phyloP scores from a whole-genome alignment of 1,140 invertebrate genomes.

The Tetragnatha versicolor region DNA sequence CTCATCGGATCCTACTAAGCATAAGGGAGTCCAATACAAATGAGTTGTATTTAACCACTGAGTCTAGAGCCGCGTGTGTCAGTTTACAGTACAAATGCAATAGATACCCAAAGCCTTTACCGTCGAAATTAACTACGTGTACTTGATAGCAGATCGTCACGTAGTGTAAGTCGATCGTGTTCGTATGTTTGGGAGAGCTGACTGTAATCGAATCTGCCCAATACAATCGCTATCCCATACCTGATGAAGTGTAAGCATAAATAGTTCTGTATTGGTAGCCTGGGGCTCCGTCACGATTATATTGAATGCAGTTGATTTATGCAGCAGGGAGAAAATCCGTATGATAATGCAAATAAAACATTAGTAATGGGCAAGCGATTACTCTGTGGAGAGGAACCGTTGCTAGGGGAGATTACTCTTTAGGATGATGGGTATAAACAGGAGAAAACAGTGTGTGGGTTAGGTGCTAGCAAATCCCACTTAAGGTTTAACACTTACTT shows the following conservation, averaged over 20 bases:
- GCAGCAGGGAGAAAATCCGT: no score
- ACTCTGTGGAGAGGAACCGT: no score
- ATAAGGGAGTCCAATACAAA: constrained; percentile 7
- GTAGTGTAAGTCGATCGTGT: constrained; percentile 4
- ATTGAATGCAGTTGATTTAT: no score
- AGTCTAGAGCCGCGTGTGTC: not conserved
- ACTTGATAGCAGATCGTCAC: constrained; percentile 11
- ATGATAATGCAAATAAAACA: no score
- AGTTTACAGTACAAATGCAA: not conserved
- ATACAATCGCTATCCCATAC: not conserved
- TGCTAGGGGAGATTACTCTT: no score
- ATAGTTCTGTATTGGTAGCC: not conserved
- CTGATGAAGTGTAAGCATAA: constrained; percentile 4
- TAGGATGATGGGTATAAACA: no score
- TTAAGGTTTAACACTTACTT: no score
- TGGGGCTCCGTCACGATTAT: no score
- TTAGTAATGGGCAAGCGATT: no score
- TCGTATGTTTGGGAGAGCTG: constrained; percentile 7
- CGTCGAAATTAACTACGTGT: constrained; percentile 17
- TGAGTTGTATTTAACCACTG: not conserved
- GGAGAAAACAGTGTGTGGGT: no score
- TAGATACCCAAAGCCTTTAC: not conserved
- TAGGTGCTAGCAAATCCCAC: no score
- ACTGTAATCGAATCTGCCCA: constrained; percentile 13
- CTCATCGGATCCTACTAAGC: not conserved